A percentile compares a stretch with the other conserved stretches of the same genome.
Conservation (phyloP, 1,140 invertebrate genomes). For the Magallana gigas region DNA sequence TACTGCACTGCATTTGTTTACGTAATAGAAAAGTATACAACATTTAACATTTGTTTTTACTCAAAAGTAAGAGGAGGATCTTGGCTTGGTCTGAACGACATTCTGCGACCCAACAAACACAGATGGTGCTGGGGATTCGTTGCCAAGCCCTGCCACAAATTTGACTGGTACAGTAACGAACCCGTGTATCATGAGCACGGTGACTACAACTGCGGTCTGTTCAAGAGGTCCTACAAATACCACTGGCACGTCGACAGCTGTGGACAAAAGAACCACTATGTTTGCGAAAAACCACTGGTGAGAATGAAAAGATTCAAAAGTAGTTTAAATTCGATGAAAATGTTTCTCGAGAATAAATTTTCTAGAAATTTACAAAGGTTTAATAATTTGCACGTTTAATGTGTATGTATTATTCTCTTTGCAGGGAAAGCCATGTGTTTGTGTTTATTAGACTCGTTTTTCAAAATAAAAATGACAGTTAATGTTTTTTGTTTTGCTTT, state of each 20-base stretch:
- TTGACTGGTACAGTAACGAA: constrained; percentile 23
- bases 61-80: background rate
- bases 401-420: background rate
- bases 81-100: background rate
- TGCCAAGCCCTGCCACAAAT: constrained; percentile 2
- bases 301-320: background rate
- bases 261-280: background rate
- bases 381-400: background rate
- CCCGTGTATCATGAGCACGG: background rate
- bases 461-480: background rate
- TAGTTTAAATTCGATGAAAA: too few species aligned
- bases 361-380: too few species aligned
- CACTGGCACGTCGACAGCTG: constrained; percentile 23
- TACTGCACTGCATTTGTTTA: background rate
- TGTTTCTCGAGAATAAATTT: too few species aligned
- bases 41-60: background rate
- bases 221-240: constrained; percentile 1
- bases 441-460: constrained; percentile 4
- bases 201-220: background rate
- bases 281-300: background rate
- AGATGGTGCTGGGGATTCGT: constrained; percentile 25
- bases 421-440: constrained; percentile 32
- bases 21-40: background rate
- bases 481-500: too few species aligned
- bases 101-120: constrained; percentile 24